Conservation (phyloP, 2,888 invertebrate species). For the Chrysina gloriosa region DNA sequence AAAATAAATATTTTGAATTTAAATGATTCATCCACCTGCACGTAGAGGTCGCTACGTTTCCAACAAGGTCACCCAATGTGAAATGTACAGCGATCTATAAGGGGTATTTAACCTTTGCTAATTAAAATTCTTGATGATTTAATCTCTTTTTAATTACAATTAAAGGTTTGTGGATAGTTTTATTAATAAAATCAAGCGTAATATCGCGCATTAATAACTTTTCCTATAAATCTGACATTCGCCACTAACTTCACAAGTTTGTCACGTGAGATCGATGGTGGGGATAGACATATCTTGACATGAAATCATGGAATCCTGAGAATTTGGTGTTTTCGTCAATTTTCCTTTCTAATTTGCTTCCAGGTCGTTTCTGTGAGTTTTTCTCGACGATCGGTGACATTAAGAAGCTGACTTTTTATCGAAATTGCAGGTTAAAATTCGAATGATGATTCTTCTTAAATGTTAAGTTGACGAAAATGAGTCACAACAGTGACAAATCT, state of each 20-base stretch:
- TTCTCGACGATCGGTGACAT: not conserved
- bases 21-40: too few relatives aligned
- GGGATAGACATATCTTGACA: slow-evolving; percentile 32
- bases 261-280: slow-evolving; percentile 10
- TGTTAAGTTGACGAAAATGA: slow-evolving; percentile 56
- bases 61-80: too few relatives aligned
- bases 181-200: too few relatives aligned
- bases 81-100: too few relatives aligned
- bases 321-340: slow-evolving; percentile 37
- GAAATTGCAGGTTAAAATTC: slow-evolving; percentile 11
- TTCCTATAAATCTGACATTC: too few relatives aligned
- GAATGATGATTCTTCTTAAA: slow-evolving; percentile 29
- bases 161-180: too few relatives aligned
- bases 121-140: too few relatives aligned
- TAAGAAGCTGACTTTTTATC: not conserved
- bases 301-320: slow-evolving; percentile 36
- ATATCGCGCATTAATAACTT: too few relatives aligned
- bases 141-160: too few relatives aligned
- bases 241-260: slow-evolving; percentile 8
- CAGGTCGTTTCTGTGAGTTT: slow-evolving; percentile 26
- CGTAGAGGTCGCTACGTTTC: too few relatives aligned
- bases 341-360: slow-evolving; percentile 20
- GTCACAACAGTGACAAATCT: slow-evolving; percentile 63
- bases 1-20: too few relatives aligned
- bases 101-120: too few relatives aligned